Base-by-base conservation (phyloP, 2,113 vertebrate genomes). In the Oceanodroma tethys region DNA sequence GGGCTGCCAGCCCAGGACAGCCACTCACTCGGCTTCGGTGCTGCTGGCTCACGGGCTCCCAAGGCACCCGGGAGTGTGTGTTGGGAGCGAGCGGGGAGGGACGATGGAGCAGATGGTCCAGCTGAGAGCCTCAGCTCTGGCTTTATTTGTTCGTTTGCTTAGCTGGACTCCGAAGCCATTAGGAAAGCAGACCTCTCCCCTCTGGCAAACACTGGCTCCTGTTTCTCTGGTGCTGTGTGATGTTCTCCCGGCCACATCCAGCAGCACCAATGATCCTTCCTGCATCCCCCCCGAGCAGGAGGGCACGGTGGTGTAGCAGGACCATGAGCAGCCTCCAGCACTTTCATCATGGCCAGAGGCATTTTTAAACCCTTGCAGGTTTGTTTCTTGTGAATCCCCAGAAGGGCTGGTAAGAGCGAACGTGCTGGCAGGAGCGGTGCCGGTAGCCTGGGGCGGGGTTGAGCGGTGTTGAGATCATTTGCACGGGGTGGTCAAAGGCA, bases 21-120 rank as follows among this genome's bases (percentile, higher is more conserved):
- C 30, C 0, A 0, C 38, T 84, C 0, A 2, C 55, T 71, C 1
- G 1, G 47, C 36, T 42, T 36, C 12, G 2, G 36, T 45, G 62
- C 38, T 0, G 0, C 63, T 52, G 78, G 59, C 70, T 70, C 29
- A 7, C 0, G 1, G n/a, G 36, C 0, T 12, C 23, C 66, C 2
- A 1, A 21, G 81, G 81, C 43, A 58, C 2, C n/a, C n/a, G n/a
- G n/a, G n/a, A n/a, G 0, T 8, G 52, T 25, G 55, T 55, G 43
- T 50, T 0, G 2, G 38, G 40, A 60, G 16, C 0, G 10, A 63
- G 43, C 0, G 0, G 27, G 34, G 50, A 48, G 40, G 63, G 74
- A 52, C 0, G 19, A 3, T 1, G 10, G 68, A 76, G 56, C 91
- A 80, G 71, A 36, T 13, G 59, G 70, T 30, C 8, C 22, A 21